Evolutionary conservation across 1,140 invertebrate genomes (phyloP).

Genomic region (Philopotamus ludificatus): DNA sequence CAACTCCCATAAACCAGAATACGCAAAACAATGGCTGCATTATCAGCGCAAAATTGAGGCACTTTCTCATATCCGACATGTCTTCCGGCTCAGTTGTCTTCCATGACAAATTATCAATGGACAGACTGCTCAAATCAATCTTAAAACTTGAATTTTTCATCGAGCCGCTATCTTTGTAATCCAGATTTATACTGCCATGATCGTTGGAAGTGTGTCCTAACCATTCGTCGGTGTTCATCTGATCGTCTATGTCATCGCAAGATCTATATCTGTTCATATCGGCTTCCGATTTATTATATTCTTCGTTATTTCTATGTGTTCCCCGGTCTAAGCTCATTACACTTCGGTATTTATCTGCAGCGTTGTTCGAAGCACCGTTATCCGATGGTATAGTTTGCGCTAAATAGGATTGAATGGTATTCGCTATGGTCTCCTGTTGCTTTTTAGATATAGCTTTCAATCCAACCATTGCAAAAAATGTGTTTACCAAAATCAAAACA

Average conservation of each 20-base stretch:
- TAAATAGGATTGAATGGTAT: constrained; percentile 28
- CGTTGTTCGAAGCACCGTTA: background rate
- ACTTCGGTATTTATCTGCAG: constrained; percentile 29
- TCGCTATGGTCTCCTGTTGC: constrained; percentile 32
- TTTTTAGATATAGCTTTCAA: constrained; percentile 33
- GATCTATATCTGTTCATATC: constrained; percentile 20
- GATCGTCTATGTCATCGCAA: constrained; percentile 27
- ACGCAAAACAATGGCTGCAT: constrained; percentile 62
- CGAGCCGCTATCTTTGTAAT: constrained; percentile 17
- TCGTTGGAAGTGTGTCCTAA: constrained; percentile 22
- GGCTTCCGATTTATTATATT: constrained; percentile 3
- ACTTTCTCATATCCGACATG: constrained; percentile 52
- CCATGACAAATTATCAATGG: constrained; percentile 51
- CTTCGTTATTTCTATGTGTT: constrained; percentile 8
- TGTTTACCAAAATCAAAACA: constrained; percentile 63
- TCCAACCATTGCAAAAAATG: constrained; percentile 52
- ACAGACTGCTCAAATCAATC: constrained; percentile 46
- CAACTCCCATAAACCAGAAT: constrained; percentile 69
- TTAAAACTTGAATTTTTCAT: constrained; percentile 33
- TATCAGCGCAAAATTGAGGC: constrained; percentile 58
- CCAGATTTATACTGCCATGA: constrained; percentile 18
- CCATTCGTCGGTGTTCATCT: constrained; percentile 26
- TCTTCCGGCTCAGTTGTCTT: constrained; percentile 52
- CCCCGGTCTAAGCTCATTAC: constrained; percentile 31
- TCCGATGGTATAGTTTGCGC: constrained; percentile 7